A percentile compares a stretch with the other conserved stretches of the same genome.
phyloP scores from a whole-genome alignment of 2,888 invertebrate genomes.

The Gastracanthus pulcherrimus region DNA sequence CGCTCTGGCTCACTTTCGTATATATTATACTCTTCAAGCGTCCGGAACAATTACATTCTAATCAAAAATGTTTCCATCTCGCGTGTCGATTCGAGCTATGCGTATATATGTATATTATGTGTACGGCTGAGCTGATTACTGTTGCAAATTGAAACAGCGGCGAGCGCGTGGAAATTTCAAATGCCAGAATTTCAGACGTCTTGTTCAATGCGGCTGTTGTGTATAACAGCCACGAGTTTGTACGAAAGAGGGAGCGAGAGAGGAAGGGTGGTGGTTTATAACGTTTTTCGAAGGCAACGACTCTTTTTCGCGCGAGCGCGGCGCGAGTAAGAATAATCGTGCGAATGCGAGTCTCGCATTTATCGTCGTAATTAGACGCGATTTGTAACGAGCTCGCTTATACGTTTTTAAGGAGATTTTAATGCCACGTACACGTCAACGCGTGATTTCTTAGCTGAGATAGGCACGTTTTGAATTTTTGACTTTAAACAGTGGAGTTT shows the following conservation, averaged over 20 bases:
- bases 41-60: constrained; percentile 50
- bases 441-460: background rate
- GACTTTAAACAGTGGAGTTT: background rate
- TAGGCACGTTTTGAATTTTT: background rate
- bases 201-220: background rate
- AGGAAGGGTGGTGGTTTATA: background rate
- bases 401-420: constrained; percentile 30
- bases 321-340: constrained; percentile 62
- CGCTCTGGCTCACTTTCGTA: constrained; percentile 6
- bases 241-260: background rate
- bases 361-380: constrained; percentile 75
- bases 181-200: background rate
- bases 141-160: constrained; percentile 49
- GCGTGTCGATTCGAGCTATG: constrained; percentile 28
- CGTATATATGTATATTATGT: too few relatives aligned
- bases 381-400: constrained; percentile 69
- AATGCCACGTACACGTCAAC: constrained; percentile 22
- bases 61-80: constrained; percentile 36
- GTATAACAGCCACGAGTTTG: background rate
- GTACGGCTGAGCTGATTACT: background rate
- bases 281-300: background rate
- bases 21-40: background rate
- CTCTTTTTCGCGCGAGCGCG: background rate
- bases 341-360: constrained; percentile 61
- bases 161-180: constrained; percentile 4